Evolutionary conservation across 2,113 vertebrate species (phyloP), one percentile per base, ranked within the genome.

Genomic region (Chaetodon trifascialis): DNA sequence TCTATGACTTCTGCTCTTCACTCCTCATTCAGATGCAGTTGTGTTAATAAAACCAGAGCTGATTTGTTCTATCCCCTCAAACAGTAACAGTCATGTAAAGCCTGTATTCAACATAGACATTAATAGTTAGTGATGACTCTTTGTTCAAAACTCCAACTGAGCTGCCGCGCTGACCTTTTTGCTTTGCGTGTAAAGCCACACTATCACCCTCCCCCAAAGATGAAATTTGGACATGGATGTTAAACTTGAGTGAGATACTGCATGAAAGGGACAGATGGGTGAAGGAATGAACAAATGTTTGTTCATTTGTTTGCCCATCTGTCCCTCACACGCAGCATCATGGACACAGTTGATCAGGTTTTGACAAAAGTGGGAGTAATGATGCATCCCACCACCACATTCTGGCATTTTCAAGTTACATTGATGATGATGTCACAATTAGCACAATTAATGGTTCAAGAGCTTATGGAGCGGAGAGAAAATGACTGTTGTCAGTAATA

Each of bases 221-320:
- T 8, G 62, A 15, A 76, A 76, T 49, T 42, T 80, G 79, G 77
- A 87, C 59, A 25, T 34, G 66, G 59, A 83, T 70, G 55, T 70
- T 63, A 54, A 77, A 40, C 63, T 73, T 84, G 44, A 80, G 25
- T 60, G 74, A 80, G 74, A 83, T 34, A 5, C 79, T 79, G 84
- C 77, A 46, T 58, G 19, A 42, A 25, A 74, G 23, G 60, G 71
- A 80, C 90, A 91, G 91, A 92, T 86, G 90, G 90, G 71, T 23
- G 44, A 73, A 79, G 71, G 75, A 86, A 86, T 73, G 82, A 88
- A 84, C 72, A 90, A 90, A 80, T 42, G 11, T 75, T 90, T 87
- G 79, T 86, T 90, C 88, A 85, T 80, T 91, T 77, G 64, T 85
- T 72, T 3, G 42, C 87, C 92, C 92, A 91, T 91, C 91, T 94